Evolutionary conservation across 2,797 vertebrate species (phyloP).

Genomic region (Otolemur crassicaudatus): DNA sequence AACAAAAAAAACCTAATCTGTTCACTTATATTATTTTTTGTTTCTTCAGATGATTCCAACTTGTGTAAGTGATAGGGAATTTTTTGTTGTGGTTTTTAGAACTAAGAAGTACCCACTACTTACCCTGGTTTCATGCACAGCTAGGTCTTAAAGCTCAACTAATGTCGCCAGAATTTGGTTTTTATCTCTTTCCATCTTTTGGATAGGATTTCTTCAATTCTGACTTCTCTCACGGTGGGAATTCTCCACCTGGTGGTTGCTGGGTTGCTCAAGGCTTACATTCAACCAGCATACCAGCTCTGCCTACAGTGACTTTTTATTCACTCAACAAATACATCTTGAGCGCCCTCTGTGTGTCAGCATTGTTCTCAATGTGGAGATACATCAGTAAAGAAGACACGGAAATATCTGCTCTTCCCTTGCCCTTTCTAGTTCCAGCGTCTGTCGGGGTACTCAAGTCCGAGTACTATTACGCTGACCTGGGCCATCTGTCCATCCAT

Average conservation of each 20-base stretch:
- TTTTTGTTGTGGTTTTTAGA: neutral
- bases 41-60: slow-evolving; percentile 9
- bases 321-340: neutral
- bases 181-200: neutral
- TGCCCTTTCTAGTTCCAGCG: neutral
- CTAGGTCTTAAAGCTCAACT: neutral
- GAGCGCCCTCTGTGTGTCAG: neutral
- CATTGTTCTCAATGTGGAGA: neutral
- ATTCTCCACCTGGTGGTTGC: neutral
- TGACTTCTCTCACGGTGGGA: neutral
- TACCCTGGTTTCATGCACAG: neutral
- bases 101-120: neutral
- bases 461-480: neutral
- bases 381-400: neutral
- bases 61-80: neutral
- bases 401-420: neutral
- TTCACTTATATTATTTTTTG: slow-evolving; percentile 1
- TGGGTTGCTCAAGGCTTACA: neutral
- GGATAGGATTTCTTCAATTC: neutral
- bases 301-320: neutral
- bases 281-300: neutral
- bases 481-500: neutral
- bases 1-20: neutral
- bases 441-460: neutral
- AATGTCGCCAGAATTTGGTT: neutral